A percentile compares a stretch with the other conserved stretches of the same genome.
phyloP scores from a whole-genome alignment of 2,888 invertebrate species.

The Crossocerus cetratus region DNA sequence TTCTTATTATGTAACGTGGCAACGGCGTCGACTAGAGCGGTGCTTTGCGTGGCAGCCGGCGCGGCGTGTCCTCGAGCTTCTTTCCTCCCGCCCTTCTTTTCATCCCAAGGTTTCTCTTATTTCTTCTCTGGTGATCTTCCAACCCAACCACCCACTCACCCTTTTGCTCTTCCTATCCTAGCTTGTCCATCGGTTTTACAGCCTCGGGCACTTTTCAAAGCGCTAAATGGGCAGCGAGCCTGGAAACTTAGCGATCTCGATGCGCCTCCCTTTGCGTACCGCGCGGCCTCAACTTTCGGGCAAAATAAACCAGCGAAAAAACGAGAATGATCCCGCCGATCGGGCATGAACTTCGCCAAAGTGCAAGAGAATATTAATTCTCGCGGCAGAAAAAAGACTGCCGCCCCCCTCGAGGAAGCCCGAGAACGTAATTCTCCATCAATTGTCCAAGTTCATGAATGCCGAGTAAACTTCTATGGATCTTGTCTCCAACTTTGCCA shows the following conservation, averaged over 20 bases:
- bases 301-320: conserved; percentile 35
- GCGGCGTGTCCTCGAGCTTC: no score
- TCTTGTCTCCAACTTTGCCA: no score
- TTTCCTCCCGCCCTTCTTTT: background rate
- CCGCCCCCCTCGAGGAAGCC: no score
- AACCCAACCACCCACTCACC: background rate
- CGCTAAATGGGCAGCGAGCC: conserved; percentile 58
- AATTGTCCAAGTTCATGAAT: no score
- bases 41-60: background rate
- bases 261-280: conserved; percentile 37
- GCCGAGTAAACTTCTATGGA: no score
- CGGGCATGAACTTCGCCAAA: conserved; percentile 6
- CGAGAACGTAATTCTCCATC: background rate
- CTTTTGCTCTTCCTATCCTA: conserved; percentile 10
- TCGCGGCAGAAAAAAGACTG: background rate
- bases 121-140: conserved; percentile 17
- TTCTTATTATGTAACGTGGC: conserved; percentile 29
- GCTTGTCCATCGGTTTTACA: conserved; percentile 32
- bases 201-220: conserved; percentile 48
- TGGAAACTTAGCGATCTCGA: conserved; percentile 55
- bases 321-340: conserved; percentile 5
- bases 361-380: conserved; percentile 8
- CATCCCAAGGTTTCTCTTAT: conserved; percentile 21
- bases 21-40: conserved; percentile 12
- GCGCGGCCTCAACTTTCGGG: conserved; percentile 36